phyloP scores from a whole-genome alignment of 64 coral and sea anemone genomes.

The Montipora cactus region DNA sequence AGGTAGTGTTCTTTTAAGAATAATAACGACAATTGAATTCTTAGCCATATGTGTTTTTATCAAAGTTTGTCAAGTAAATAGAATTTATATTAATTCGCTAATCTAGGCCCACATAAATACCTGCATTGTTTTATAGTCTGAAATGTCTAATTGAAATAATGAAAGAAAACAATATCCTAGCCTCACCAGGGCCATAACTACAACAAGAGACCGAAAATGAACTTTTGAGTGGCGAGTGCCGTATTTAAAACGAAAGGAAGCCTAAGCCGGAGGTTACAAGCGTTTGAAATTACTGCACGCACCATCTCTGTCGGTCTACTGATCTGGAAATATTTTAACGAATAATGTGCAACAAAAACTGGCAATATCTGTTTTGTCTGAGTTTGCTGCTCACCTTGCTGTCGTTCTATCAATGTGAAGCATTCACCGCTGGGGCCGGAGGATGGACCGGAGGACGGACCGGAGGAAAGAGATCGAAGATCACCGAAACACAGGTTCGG shows the following conservation, averaged over 20 bases:
- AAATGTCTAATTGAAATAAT: conserved; percentile 34
- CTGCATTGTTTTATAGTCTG: background rate
- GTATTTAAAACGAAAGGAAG: background rate
- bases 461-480: background rate
- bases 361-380: background rate
- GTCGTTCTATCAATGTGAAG: background rate
- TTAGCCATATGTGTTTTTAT: background rate
- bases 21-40: too few species aligned
- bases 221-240: background rate
- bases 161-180: conserved; percentile 10
- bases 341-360: background rate
- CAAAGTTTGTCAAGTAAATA: background rate
- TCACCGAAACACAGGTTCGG: background rate
- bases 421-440: conserved; percentile 32
- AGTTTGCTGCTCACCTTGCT: background rate
- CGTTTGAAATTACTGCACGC: background rate
- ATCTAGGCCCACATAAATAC: background rate
- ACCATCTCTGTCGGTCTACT: background rate
- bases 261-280: background rate
- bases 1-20: too few species aligned
- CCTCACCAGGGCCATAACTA: background rate
- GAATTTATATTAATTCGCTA: background rate
- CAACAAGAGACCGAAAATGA: conserved; percentile 14
- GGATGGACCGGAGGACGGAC: background rate
- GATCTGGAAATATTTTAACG: background rate